These are phyloP conservation scores for Oedothorax gibbosus DNA, from an alignment of 1,140 invertebrate genomes.

Conservation along the genomic window DNA sequence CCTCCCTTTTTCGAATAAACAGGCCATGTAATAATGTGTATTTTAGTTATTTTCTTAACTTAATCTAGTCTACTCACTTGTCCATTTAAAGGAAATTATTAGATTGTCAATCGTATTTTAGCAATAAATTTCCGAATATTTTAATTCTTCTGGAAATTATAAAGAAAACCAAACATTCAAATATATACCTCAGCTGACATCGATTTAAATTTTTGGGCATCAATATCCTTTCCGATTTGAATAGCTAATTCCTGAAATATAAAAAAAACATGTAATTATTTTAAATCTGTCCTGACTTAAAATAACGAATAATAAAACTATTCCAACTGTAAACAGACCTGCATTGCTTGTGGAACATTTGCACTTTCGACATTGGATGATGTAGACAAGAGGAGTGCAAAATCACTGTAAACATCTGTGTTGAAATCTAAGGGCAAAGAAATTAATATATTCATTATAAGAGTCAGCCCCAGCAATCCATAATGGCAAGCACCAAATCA, in stretches of 20 bases:
- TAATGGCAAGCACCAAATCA: no score
- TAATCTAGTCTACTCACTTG: no score
- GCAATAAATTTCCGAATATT: no score
- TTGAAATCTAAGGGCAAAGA: neutral
- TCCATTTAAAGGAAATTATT: no score
- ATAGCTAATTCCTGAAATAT: neutral
- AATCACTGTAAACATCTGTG: conserved; percentile 47
- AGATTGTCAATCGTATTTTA: no score
- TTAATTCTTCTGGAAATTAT: no score
- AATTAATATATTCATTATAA: no score
- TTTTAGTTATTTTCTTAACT: no score
- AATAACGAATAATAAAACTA: conserved; percentile 66
- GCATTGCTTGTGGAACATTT: conserved; percentile 16
- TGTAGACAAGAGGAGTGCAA: conserved; percentile 2
- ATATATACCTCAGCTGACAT: conserved; percentile 13
- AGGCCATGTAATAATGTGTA: no score
- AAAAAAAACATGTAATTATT: neutral
- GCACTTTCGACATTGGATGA: conserved; percentile 40
- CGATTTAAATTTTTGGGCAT: conserved; percentile 1
- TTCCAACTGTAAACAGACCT: conserved; percentile 68
- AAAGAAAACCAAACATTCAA: no score
- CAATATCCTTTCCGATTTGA: conserved; percentile 15
- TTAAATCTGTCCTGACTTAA: neutral
- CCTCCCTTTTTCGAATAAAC: no score
- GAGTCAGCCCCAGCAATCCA: no score